Evolutionary conservation across 2,797 vertebrate species (phyloP).

Genomic region (Lophotriccus pileatus): DNA sequence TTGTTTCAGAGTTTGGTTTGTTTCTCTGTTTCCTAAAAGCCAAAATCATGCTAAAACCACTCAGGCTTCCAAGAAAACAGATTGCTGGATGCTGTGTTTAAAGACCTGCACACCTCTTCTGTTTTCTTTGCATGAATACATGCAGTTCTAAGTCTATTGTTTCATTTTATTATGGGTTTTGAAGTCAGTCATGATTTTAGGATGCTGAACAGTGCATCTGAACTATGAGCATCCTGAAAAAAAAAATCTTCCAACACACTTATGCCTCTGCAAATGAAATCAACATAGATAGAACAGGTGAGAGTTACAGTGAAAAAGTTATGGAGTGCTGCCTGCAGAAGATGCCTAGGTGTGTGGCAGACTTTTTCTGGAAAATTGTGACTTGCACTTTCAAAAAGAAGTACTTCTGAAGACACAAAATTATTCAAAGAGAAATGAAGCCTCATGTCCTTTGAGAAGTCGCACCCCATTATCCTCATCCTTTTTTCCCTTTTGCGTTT

Average conservation of each 20-base stretch:
- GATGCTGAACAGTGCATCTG: not conserved
- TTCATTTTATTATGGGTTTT: not conserved
- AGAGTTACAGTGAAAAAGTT: not conserved
- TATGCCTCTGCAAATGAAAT: not conserved
- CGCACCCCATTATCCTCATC: constrained; percentile 12
- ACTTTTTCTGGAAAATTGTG: constrained; percentile 21
- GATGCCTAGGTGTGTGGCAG: not conserved
- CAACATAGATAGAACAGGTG: not conserved
- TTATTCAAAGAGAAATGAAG: constrained; percentile 25
- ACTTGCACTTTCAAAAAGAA: not conserved
- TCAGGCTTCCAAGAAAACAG: not conserved
- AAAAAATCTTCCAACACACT: not conserved
- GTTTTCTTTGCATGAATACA: not conserved
- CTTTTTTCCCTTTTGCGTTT: constrained; percentile 10
- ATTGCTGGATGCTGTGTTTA: not conserved
- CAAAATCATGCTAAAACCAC: not conserved
- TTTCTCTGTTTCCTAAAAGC: not conserved
- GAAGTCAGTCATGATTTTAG: not conserved
- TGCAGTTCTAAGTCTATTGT: not conserved
- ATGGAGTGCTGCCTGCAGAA: not conserved
- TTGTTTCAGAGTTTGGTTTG: not conserved
- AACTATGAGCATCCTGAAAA: not conserved
- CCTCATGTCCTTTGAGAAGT: constrained; percentile 33
- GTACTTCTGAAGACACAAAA: not conserved
- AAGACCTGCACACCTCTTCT: not conserved